Evolutionary conservation across 2,888 invertebrate genomes (phyloP), one percentile per base, ranked within the genome.

Genomic region (Caenorhabditis zanzibari): DNA sequence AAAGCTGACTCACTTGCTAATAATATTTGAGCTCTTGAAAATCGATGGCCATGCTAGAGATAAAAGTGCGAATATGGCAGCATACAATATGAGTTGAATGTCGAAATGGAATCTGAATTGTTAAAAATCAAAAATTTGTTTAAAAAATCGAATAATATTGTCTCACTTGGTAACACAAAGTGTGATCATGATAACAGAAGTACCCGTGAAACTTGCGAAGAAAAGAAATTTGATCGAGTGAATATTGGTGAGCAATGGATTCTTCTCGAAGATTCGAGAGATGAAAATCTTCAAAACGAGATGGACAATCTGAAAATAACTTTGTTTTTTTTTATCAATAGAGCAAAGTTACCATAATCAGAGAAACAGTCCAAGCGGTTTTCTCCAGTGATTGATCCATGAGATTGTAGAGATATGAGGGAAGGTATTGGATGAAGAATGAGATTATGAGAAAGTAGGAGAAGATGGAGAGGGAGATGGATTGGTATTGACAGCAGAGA

Each of bases 1-100:
- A 47, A n/a, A 3, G 5, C 24, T 28, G 28, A 73, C 81, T 52
- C 16, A 81, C 81, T 73, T 81, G 73, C 68, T 74, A 16, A 81
- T 73, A 41, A 81, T 81, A 66, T 73, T 22, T 12, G 81, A 81
- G 35, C 73, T 73, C 35, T 81, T 81, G 68, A 81, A 81, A 49
- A 73, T 19, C 0, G 81, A 74, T 74, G 81, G 81, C 81, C 81
- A 81, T 3, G n/a, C 35, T 38, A 81, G 54, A 12, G 81, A 66
- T 19, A 73, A 68, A 28, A 66, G 61, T 59, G 68, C 58, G 22
- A 61, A 61, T 16, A 81, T 68, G 72, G 68, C 81, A 59, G 59
- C 7, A 22, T 52, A 52, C 2, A 81, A 41, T 28, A 74, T 74
- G 52, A 68, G 41, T 58, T 79, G 71, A 26, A 79, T 41, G 54